Evolutionary conservation across 2,797 vertebrate species (phyloP), one percentile per base, ranked within the genome.

Genomic region (Psittacula echo): DNA sequence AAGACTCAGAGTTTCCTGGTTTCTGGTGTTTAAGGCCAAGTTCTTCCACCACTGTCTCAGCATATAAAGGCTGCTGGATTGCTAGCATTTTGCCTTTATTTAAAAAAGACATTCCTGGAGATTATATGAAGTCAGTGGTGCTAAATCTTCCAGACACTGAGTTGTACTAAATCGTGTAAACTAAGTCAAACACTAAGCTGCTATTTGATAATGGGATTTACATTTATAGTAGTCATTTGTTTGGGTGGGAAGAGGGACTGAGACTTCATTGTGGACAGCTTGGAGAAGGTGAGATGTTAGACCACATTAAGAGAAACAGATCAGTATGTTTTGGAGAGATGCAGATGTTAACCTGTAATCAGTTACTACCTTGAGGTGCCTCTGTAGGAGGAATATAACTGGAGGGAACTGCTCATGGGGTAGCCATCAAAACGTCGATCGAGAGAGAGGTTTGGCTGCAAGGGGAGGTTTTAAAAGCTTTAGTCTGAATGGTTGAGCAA

Each of bases 331-430:
- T 82, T 77, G 18, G 75, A 85, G 47, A 83, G 65, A 72, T 47
- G 83, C 6, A 92, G 72, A 79, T 89, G 74, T 73, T 90, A 80
- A 85, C 56, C 24, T 95, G 20, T 62, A 58, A 92, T 93, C 53
- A 71, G 51, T 93, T 96, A 72, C 91, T 92, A n/a, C 71, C 62
- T 81, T 1, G 8, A 85, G 76, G 44, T 92, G 61, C 50, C 51
- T 91, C 48, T 80, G 61, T 44, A 58, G 62, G 54, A 81, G 50
- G 44, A 73, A 13, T 82, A 39, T 76, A 83, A 66, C 54, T 5
- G 11, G 75, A 92, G 39, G 48, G 56, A 45, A 17, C 70, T 54
- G 64, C 71, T 95, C 50, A 30, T 1, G 0, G 64, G 53, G 13
- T 23, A 45, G 39, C 41, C 68, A 65, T 56, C 37, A 79, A 87